Conservation (phyloP, 2,888 invertebrate genomes). For the Lasioglossum vierecki region DNA sequence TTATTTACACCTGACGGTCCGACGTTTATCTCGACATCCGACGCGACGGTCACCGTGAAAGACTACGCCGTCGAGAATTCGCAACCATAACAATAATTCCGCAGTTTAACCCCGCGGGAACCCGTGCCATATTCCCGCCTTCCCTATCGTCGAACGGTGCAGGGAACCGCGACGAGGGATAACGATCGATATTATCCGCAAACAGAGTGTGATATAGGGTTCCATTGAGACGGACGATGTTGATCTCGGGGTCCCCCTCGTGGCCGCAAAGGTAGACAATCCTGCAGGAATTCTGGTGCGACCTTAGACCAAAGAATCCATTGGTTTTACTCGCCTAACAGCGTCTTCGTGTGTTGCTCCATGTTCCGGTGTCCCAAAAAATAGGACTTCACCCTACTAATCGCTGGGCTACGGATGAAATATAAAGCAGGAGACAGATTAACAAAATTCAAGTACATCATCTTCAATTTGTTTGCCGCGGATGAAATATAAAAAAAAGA, state of each 20-base stretch:
- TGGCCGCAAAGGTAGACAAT: neutral
- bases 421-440: too few species aligned
- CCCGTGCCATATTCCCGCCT: constrained; percentile 18
- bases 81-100: constrained; percentile 63
- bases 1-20: constrained; percentile 12
- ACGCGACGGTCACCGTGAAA: constrained; percentile 49
- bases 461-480: too few species aligned
- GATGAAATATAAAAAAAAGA: too few species aligned
- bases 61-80: constrained; percentile 52
- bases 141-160: neutral
- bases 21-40: constrained; percentile 55
- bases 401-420: too few species aligned
- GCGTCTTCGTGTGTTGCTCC: neutral
- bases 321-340: neutral
- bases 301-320: neutral
- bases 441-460: too few species aligned
- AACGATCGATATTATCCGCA: constrained; percentile 23
- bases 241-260: neutral
- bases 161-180: constrained; percentile 2
- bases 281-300: neutral
- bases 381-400: neutral
- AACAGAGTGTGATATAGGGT: constrained; percentile 18
- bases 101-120: constrained; percentile 55
- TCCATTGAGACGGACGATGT: constrained; percentile 19
- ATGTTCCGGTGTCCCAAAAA: neutral